A percentile compares a stretch with the other conserved stretches of the same genome.
Evolutionary conservation across 2,888 invertebrate species (phyloP).

Genomic region (Drosophila anomelani): DNA sequence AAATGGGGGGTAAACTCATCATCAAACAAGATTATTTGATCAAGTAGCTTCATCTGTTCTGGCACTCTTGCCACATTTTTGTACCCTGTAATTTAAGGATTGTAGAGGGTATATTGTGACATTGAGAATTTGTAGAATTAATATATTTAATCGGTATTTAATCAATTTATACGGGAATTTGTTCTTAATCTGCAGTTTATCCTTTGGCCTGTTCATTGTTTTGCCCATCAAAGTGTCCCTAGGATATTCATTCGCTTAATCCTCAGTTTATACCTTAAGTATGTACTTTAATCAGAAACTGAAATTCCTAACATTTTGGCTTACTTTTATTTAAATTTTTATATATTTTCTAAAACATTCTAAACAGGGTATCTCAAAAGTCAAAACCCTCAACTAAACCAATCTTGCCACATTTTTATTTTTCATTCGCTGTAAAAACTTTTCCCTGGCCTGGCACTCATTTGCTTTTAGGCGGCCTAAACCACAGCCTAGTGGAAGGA

Average conservation of each 20-base stretch:
- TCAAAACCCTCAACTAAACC: neutral
- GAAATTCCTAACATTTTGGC: no score
- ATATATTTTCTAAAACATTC: neutral
- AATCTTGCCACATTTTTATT: neutral
- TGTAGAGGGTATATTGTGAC: neutral
- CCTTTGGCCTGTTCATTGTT: no score
- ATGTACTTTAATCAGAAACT: neutral
- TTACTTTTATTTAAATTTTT: neutral
- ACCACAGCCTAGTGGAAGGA: slow-evolving; percentile 52
- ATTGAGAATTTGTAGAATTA: neutral
- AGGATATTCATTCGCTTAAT: neutral
- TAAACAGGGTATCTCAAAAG: neutral
- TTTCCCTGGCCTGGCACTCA: slow-evolving; percentile 65
- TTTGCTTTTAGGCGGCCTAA: slow-evolving; percentile 68
- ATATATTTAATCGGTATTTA: neutral
- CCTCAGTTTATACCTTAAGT: neutral
- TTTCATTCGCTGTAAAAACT: slow-evolving; percentile 14
- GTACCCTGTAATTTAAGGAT: neutral
- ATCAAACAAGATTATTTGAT: slow-evolving; percentile 81
- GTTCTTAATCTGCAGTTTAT: no score
- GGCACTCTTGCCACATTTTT: slow-evolving; percentile 2
- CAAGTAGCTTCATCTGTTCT: slow-evolving; percentile 49
- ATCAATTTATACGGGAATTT: neutral
- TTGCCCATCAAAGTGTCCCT: neutral
- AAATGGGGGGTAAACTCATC: slow-evolving; percentile 66